Evolutionary conservation across 2,888 invertebrate species (phyloP).

Genomic region (Cantharis nigra): DNA sequence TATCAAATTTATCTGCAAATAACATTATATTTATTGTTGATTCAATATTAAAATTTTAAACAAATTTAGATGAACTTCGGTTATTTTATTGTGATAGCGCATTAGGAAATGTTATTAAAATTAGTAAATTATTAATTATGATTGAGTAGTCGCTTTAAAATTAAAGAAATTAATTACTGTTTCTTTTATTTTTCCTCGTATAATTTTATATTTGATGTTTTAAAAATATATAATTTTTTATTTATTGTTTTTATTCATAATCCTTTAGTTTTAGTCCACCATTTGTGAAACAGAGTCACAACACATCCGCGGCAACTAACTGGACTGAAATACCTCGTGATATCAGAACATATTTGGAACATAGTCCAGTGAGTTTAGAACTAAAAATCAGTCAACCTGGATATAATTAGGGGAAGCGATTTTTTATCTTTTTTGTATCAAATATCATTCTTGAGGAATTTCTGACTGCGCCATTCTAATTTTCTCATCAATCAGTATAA

Average conservation of each 20-base stretch:
- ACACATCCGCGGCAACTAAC: too few relatives aligned
- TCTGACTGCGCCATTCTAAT: too few relatives aligned
- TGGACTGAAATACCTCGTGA: too few relatives aligned
- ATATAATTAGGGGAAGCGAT: too few relatives aligned
- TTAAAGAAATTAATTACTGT: constrained; percentile 15
- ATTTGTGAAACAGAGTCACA: too few relatives aligned
- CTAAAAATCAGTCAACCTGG: too few relatives aligned
- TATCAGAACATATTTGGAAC: too few relatives aligned
- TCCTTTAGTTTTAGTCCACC: background rate
- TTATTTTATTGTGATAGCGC: constrained; percentile 29
- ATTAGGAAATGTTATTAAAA: constrained; percentile 24
- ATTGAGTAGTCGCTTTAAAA: constrained; percentile 15
- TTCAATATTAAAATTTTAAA: constrained; percentile 17
- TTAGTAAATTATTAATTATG: constrained; percentile 30
- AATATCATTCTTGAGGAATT: too few relatives aligned
- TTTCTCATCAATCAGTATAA: too few relatives aligned
- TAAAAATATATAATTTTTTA: background rate
- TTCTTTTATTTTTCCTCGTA: background rate
- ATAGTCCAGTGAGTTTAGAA: too few relatives aligned
- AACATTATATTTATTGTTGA: constrained; percentile 22
- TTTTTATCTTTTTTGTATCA: too few relatives aligned
- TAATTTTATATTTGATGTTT: constrained; percentile 1
- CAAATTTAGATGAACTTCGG: constrained; percentile 15
- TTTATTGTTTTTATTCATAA: background rate
- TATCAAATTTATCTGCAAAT: constrained; percentile 21